Evolutionary conservation across 2,888 invertebrate genomes (phyloP).

Genomic region (Mythimna loreyi): DNA sequence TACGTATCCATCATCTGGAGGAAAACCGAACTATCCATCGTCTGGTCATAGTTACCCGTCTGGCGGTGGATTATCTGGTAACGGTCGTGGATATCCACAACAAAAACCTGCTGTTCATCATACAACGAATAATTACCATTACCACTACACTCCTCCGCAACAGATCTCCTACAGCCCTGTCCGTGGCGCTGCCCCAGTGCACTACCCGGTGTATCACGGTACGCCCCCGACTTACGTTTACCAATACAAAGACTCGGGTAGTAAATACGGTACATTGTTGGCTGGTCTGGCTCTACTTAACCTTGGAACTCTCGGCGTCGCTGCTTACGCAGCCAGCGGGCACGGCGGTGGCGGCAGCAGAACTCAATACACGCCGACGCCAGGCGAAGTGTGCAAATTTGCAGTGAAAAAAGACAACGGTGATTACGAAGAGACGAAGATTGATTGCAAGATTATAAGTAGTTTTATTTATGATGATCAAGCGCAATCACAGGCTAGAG

Average conservation of each 20-base stretch:
- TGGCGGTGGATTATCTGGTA: conserved; percentile 54
- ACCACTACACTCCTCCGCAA: conserved; percentile 83
- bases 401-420: conserved; percentile 84
- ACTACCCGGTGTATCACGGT: conserved; percentile 83
- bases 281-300: conserved; percentile 84
- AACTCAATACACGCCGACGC: conserved; percentile 67
- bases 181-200: conserved; percentile 74
- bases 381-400: conserved; percentile 85
- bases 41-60: conserved; percentile 65
- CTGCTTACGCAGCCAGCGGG: conserved; percentile 69
- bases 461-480: conserved; percentile 82
- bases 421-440: conserved; percentile 85
- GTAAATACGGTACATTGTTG: conserved; percentile 84
- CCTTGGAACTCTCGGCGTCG: conserved; percentile 81
- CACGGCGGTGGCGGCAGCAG: conserved; percentile 7
- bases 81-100: conserved; percentile 54
- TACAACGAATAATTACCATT: conserved; percentile 77
- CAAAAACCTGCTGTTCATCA: conserved; percentile 62
- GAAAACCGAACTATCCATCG: conserved; percentile 26
- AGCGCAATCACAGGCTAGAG: conserved; percentile 63
- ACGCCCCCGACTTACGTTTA: conserved; percentile 84
- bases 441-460: conserved; percentile 83
- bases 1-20: conserved; percentile 38
- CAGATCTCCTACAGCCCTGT: conserved; percentile 80
- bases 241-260: conserved; percentile 83